Evolutionary conservation across 2,888 invertebrate genomes (phyloP), one percentile per base, ranked within the genome.

Genomic region (Dasysyrphus albostriatus): DNA sequence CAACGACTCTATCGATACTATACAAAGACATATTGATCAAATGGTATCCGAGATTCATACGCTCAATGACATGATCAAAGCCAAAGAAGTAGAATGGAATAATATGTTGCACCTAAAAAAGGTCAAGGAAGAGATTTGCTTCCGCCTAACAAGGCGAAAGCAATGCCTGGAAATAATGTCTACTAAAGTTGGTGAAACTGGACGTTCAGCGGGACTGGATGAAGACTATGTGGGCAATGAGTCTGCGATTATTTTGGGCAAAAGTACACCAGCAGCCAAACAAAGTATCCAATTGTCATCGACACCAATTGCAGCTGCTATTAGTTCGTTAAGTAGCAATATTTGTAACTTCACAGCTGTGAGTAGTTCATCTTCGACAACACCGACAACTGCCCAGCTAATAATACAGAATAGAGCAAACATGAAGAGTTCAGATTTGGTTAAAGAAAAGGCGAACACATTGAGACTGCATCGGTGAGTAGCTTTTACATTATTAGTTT

Each of bases 1-100:
- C 0, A 94, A 94, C 82, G 94, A 94, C 88, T 95, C 94, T 85
- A 91, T 95, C 1, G 95, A 95, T 47, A 94, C 94, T 85, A 94
- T 95, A 88, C 94, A 95, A 83, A 93, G 94, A 88, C 95, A 95
- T 88, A 95, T 95, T 3, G 95, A 95, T 89, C 95, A 95, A 89
- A 93, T 96, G 7, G 92, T 95, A 3, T 92, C 94, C 0, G 96
- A 96, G 91, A 95, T 96, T 83, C 94, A 96, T 89, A 95, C 95
- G 0, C 92, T 97, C 82, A 94, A 96, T 88, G 96, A 96, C 89
- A 93, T 97, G 69, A 95, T 97, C 0, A 94, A 95, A 89, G 95
- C 96, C 90, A 97, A 97, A 91, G 98, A 98, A 93, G 94, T 95
- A 89, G 97, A 98, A 92, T 97, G 97, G 96, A 97, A 97, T 91